A percentile compares a stretch with the other conserved stretches of the same genome.
Conservation (phyloP, 2,888 invertebrate species). For the Anthophora plumipes region DNA sequence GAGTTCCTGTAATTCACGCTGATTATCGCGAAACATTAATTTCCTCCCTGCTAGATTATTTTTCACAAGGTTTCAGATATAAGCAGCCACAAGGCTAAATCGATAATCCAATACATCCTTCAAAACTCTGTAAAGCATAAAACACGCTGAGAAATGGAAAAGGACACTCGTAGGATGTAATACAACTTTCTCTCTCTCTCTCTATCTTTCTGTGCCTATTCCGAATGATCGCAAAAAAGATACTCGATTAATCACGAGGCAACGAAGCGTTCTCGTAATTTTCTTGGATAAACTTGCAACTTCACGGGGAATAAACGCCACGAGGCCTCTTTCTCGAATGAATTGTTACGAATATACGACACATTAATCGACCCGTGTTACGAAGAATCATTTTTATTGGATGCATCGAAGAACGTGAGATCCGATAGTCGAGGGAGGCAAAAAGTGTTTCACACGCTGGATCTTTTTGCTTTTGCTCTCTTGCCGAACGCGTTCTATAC, state of each 20-base stretch:
- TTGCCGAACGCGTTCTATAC: background rate
- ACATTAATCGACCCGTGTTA: conserved; percentile 45
- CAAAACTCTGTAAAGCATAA: conserved; percentile 27
- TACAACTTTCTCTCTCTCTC: conserved; percentile 23
- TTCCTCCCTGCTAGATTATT: conserved; percentile 15
- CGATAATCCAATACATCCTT: conserved; percentile 50
- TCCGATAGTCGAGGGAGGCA: conserved; percentile 58
- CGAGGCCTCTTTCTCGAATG: conserved; percentile 16
- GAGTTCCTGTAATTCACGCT: background rate
- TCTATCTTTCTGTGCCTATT: background rate
- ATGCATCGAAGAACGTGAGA: conserved; percentile 64
- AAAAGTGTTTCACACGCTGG: conserved; percentile 39
- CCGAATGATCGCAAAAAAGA: background rate
- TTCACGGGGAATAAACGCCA: conserved; percentile 40
- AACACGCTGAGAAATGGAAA: conserved; percentile 52
- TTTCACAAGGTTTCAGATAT: conserved; percentile 12
- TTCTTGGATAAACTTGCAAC: conserved; percentile 11
- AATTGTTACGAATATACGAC: conserved; percentile 48
- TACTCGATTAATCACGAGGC: conserved; percentile 18
- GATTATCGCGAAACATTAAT: background rate
- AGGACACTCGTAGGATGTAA: conserved; percentile 31
- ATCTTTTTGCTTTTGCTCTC: conserved; percentile 26
- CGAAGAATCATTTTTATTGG: conserved; percentile 63
- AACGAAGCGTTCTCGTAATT: conserved; percentile 21
- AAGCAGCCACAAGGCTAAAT: conserved; percentile 43